These are phyloP conservation scores for Morbakka virulenta DNA, from an alignment of 30 jellyfish, hydroid and myxozoan genomes.

Conservation along the genomic window DNA sequence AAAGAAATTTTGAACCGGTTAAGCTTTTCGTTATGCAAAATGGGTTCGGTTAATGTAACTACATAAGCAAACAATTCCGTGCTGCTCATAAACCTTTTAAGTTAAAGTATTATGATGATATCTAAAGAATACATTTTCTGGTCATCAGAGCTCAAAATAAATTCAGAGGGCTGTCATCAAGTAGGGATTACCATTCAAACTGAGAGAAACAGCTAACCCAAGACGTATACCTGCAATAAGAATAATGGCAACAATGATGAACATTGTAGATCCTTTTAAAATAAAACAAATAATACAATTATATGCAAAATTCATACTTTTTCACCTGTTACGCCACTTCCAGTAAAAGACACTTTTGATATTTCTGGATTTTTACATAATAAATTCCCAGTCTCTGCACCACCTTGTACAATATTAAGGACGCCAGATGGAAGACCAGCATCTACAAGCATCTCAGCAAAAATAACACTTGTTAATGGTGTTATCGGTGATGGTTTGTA, in stretches of 20 bases:
- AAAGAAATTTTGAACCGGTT: too few relatives aligned
- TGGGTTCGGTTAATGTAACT: too few relatives aligned
- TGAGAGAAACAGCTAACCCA: background rate
- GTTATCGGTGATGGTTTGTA: conserved; percentile 95
- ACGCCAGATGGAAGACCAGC: conserved; percentile 99
- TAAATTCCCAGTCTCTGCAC: conserved; percentile 75
- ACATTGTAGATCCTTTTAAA: background rate
- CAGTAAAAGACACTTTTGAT: conserved; percentile 93
- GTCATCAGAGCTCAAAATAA: too few relatives aligned
- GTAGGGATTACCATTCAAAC: background rate
- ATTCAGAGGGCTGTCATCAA: too few relatives aligned
- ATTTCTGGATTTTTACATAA: conserved; percentile 75
- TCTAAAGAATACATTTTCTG: too few relatives aligned
- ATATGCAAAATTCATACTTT: conserved; percentile 39
- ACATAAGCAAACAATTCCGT: too few relatives aligned
- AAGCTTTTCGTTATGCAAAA: too few relatives aligned
- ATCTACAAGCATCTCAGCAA: conserved; percentile 84
- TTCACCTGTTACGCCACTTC: conserved; percentile 90
- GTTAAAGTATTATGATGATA: too few relatives aligned
- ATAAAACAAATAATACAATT: background rate
- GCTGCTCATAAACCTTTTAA: too few relatives aligned
- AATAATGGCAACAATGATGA: too few relatives aligned
- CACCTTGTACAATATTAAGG: conserved; percentile 89
- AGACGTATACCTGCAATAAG: background rate
- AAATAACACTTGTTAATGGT: conserved; percentile 81